Percentiles rank a stretch among this genome's conserved stretches.
Conservation (phyloP, 1,140 invertebrate genomes). For the Coenobita brevimanus region DNA sequence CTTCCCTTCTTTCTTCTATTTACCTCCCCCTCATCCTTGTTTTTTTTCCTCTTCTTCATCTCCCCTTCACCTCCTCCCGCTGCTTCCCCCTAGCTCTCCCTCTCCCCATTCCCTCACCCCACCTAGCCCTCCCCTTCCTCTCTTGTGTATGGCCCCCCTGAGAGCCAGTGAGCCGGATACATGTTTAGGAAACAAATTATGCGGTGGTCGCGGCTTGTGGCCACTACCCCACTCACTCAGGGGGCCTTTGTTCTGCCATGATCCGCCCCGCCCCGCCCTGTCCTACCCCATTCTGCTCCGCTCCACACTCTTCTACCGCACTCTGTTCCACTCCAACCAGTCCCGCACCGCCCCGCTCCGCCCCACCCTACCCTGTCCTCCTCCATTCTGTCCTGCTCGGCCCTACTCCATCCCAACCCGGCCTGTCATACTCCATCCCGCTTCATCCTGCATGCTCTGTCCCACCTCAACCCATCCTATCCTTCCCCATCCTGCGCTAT, state of each 20-base stretch:
- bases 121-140: too few species aligned
- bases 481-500: neutral
- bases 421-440: too few species aligned
- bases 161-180: neutral
- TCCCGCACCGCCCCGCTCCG: neutral
- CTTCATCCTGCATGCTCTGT: too few species aligned
- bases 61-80: neutral
- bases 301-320: neutral
- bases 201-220: constrained; percentile 2
- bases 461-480: too few species aligned
- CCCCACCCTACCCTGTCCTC: too few species aligned
- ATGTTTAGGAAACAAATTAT: constrained; percentile 29
- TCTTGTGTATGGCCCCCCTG: neutral
- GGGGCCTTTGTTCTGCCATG: neutral
- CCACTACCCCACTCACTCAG: neutral
- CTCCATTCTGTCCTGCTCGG: too few species aligned
- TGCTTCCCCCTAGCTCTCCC: too few species aligned
- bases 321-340: neutral
- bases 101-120: too few species aligned
- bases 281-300: neutral
- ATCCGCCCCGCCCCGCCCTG: neutral
- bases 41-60: neutral
- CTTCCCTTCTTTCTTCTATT: too few species aligned
- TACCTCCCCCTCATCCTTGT: too few species aligned
- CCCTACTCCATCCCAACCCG: too few species aligned